A percentile compares a stretch with the other conserved stretches of the same genome.
Conservation (phyloP, 2,797 vertebrate species). For the Hirundo rustica region DNA sequence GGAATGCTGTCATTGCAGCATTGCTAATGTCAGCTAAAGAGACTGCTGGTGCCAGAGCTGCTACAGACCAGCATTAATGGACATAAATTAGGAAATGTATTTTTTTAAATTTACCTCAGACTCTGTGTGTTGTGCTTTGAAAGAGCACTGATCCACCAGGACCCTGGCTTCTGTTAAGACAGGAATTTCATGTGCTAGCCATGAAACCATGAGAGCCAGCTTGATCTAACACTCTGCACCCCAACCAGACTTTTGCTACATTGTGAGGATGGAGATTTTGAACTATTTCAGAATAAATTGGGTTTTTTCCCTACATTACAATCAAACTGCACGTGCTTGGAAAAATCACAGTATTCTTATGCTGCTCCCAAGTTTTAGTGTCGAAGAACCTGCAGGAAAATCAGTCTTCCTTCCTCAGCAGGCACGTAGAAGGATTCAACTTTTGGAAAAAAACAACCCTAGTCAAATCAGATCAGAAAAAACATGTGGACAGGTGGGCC, state of each 20-base stretch:
- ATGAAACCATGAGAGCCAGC: neutral
- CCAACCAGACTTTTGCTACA: neutral
- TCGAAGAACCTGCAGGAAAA: neutral
- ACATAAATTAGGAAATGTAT: neutral
- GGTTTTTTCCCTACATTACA: neutral
- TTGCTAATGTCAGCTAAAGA: neutral
- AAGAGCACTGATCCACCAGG: neutral
- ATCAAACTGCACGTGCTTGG: neutral
- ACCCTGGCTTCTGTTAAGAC: neutral
- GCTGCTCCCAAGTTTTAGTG: neutral
- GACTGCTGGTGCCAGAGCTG: neutral
- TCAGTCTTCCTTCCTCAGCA: neutral
- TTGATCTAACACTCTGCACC: neutral
- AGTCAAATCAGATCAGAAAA: neutral
- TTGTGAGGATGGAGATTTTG: neutral
- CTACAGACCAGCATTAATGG: neutral
- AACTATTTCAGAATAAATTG: neutral
- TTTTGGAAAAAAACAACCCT: neutral
- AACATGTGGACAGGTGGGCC: neutral
- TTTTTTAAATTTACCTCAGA: neutral
- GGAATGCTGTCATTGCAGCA: neutral
- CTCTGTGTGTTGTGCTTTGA: neutral
- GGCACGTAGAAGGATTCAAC: rapidly evolving
- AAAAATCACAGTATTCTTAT: neutral
- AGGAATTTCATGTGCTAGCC: neutral